A percentile compares a stretch with the other conserved stretches of the same genome.
Conservation (phyloP, 2,113 vertebrate species). For the Trinectes maculatus region DNA sequence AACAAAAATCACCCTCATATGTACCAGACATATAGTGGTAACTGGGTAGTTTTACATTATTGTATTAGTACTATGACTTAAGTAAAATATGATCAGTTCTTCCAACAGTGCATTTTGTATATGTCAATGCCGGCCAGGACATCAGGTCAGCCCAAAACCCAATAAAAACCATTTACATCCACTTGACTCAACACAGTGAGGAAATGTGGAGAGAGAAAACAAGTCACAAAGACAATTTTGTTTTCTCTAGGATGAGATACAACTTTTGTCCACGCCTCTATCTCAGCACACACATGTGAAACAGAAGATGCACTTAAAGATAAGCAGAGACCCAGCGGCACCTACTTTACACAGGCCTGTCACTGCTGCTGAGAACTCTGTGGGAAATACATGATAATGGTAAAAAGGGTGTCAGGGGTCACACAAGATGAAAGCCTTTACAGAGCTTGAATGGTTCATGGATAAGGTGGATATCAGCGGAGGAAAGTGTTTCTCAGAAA, state of each 20-base stretch:
- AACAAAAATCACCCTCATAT: neutral
- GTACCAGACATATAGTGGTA: neutral
- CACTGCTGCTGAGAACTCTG: slow-evolving; percentile 17
- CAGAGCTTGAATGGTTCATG: neutral
- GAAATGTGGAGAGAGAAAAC: neutral
- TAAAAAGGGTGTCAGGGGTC: slow-evolving; percentile 16
- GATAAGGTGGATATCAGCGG: neutral
- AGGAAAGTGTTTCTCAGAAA: neutral
- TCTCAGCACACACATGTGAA: slow-evolving; percentile 57
- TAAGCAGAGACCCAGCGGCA: slow-evolving; percentile 52
- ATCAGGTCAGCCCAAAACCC: neutral
- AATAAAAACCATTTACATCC: neutral
- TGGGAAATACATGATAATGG: slow-evolving; percentile 40
- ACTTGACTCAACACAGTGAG: neutral
- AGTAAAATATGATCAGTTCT: neutral
- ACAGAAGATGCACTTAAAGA: slow-evolving; percentile 42
- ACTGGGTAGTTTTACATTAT: neutral
- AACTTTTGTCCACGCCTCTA: slow-evolving; percentile 21
- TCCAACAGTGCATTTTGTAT: too few relatives aligned
- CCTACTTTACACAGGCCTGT: slow-evolving; percentile 3
- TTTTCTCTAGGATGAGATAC: slow-evolving; percentile 11
- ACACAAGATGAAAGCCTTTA: neutral
- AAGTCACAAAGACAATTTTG: neutral
- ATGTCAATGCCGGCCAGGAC: neutral
- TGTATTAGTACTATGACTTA: neutral